Evolutionary conservation across 2,797 vertebrate species (phyloP), one percentile per base, ranked within the genome.

Genomic region (Dallia pectoralis): DNA sequence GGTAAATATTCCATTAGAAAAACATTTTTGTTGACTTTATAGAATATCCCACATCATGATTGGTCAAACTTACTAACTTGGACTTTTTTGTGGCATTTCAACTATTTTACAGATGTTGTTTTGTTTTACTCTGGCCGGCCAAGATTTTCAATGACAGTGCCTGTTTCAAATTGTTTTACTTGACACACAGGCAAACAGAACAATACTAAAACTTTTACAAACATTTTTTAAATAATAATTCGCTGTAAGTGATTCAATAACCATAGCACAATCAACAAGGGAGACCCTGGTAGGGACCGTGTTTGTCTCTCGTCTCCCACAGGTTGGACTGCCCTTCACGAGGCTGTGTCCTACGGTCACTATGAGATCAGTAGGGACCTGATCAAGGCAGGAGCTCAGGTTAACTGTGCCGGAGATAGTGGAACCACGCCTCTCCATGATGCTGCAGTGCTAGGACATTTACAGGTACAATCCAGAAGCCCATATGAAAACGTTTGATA

Each of bases 261-360:
- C 6, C 6, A 44, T 44, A 1, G 2, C 3, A 44, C 2, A 44
- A 18, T 4, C 47, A 25, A 49, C 11, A 36, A 48, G 40, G 49
- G 8, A 25, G 74, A 49, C 32, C 29, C 49, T 33, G 4, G 44
- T 36, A 30, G 51, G 63, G 29, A 9, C 40, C 25, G 8, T 30
- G 59, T 40, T 56, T 22, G 14, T 56, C 7, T 29, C 36, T 25
- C 78, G 18, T 66, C n/a, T 33, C 32, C n/a, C 15, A 14, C 71
- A 95, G 94, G 93, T 63, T 94, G 92, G 93, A 93, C 93, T 67
- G 88, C 93, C 9, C 87, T 95, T 65, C 94, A 95, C 75, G 85
- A 84, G 82, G 91, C 91, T 70, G 91, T 91, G 63, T 2, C 83
- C 16, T 73, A 77, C 74, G 91, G 89, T 27, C 85, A 74, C 80